These are phyloP conservation scores for Thecocarcelia acutangulata DNA, from an alignment of 2,888 invertebrate genomes.

Conservation along the genomic window DNA sequence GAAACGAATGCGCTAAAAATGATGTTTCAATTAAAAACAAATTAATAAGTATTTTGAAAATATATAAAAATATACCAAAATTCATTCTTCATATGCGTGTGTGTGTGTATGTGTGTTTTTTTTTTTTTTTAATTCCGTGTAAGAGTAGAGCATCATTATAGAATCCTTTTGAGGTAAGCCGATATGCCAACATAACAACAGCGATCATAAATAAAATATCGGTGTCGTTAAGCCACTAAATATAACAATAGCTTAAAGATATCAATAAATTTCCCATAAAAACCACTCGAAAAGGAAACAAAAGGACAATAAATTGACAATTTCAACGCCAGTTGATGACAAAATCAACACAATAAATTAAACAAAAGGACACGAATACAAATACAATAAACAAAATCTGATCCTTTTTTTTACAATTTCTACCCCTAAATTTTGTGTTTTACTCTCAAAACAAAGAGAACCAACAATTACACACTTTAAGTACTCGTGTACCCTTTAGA, in stretches of 20 bases:
- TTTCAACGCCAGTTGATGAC: conserved; percentile 60
- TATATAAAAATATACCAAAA: no score
- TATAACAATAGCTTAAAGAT: conserved; percentile 15
- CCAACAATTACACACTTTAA: conserved; percentile 57
- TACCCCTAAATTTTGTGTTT: conserved; percentile 48
- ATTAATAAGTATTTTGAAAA: no score
- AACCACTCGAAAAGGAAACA: conserved; percentile 1
- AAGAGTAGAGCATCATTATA: not conserved
- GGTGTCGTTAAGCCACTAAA: conserved; percentile 25
- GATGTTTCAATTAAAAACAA: no score
- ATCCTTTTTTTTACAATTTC: conserved; percentile 28
- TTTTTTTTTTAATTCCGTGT: not conserved
- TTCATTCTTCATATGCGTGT: not conserved
- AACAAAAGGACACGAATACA: not conserved
- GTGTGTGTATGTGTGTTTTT: not conserved
- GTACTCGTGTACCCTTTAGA: conserved; percentile 58
- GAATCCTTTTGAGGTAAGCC: conserved; percentile 41
- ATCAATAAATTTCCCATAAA: conserved; percentile 41
- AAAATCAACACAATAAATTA: conserved; percentile 56
- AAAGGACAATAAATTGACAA: conserved; percentile 50
- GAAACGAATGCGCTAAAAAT: no score
- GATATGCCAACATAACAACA: conserved; percentile 16
- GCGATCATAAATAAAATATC: conserved; percentile 55
- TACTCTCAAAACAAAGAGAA: not conserved
- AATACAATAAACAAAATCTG: conserved; percentile 16